Conservation (phyloP, 2,888 invertebrate species). For the Argynnis bischoffii region DNA sequence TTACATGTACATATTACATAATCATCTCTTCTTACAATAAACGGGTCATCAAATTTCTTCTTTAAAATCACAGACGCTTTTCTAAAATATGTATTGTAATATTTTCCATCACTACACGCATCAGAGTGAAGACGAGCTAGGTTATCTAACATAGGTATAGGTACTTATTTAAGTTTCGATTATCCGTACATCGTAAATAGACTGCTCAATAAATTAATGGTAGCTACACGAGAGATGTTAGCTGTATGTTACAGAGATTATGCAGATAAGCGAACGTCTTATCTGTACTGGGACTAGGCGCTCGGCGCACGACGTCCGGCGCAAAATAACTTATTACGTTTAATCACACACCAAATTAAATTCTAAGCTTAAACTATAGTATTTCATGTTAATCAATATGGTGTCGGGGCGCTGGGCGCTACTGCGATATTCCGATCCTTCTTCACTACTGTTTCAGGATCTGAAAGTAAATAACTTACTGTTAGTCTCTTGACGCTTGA, state of each 20-base stretch:
- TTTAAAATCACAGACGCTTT: slow-evolving; percentile 82
- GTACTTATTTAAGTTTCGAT: slow-evolving; percentile 64
- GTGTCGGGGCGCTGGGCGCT: slow-evolving; percentile 62
- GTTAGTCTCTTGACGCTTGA: slow-evolving; percentile 1
- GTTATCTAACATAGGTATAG: slow-evolving; percentile 53
- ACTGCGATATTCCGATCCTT: slow-evolving; percentile 52
- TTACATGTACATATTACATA: slow-evolving; percentile 62
- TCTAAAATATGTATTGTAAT: slow-evolving; percentile 75
- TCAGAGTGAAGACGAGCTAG: slow-evolving; percentile 68
- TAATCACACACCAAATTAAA: slow-evolving; percentile 79
- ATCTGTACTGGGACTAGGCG: slow-evolving; percentile 80
- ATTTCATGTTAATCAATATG: slow-evolving; percentile 67
- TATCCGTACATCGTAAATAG: slow-evolving; percentile 49
- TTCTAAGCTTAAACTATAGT: slow-evolving; percentile 75
- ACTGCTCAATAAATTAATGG: slow-evolving; percentile 77
- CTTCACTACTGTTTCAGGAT: slow-evolving; percentile 69
- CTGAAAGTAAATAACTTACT: slow-evolving; percentile 57
- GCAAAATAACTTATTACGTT: slow-evolving; percentile 74
- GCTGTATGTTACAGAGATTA: slow-evolving; percentile 69
- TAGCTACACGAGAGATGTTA: slow-evolving; percentile 66
- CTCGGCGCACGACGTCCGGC: slow-evolving; percentile 73
- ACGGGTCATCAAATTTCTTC: slow-evolving; percentile 78
- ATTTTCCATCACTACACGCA: slow-evolving; percentile 64
- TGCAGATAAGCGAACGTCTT: slow-evolving; percentile 76
- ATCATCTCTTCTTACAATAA: slow-evolving; percentile 67